Evolutionary conservation across 2,113 vertebrate species (phyloP).

Genomic region (Bubo scandiacus): DNA sequence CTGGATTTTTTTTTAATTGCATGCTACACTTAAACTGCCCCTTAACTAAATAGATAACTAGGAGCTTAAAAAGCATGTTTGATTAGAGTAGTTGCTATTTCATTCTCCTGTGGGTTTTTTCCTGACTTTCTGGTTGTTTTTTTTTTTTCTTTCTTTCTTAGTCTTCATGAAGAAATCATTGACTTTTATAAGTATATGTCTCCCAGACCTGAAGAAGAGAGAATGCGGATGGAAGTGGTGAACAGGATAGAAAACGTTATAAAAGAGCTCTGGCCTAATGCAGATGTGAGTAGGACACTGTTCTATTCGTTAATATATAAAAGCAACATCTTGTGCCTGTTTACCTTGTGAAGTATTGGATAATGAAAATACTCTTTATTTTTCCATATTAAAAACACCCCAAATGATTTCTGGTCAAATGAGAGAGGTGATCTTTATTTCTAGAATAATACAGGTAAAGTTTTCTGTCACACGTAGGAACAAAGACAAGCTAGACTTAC

Average conservation of each 20-base stretch:
- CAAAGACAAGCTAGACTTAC: not conserved
- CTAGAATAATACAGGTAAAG: not conserved
- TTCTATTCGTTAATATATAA: not conserved
- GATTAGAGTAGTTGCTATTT: not conserved
- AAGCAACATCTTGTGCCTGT: not conserved
- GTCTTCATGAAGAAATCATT: conserved; percentile 95
- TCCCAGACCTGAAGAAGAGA: conserved; percentile 91
- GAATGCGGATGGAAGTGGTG: conserved; percentile 96
- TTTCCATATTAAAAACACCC: not conserved
- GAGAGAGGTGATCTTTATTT: not conserved
- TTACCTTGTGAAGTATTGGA: not conserved
- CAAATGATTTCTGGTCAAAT: not conserved
- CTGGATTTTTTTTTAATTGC: not conserved
- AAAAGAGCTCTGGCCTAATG: conserved; percentile 94
- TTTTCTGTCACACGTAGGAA: not conserved
- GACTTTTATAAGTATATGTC: conserved; percentile 98
- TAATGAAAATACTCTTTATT: not conserved
- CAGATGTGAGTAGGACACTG: conserved; percentile 79
- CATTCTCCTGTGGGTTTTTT: not conserved
- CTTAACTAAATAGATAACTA: not conserved
- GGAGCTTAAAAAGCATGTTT: not conserved
- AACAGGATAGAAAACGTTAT: conserved; percentile 94
- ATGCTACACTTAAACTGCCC: not conserved
- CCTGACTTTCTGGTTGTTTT: not conserved
- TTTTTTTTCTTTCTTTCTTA: conserved; percentile 23